Base-by-base conservation (phyloP, 1,140 invertebrate species). In the Zaprionus inermis region DNA sequence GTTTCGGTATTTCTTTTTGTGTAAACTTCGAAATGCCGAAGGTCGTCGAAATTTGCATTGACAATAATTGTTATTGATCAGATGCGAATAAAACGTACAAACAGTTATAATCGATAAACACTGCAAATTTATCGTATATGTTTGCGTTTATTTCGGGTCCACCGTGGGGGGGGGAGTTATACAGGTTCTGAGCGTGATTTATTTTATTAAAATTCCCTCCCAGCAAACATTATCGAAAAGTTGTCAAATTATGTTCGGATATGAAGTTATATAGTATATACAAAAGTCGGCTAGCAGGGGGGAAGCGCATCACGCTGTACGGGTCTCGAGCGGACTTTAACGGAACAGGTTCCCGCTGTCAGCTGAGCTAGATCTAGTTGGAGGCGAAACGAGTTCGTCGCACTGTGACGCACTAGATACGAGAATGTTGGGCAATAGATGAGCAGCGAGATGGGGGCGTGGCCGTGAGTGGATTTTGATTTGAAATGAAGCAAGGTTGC, bases 401-500 rank as follows among this genome's bases (percentile, higher is more conserved):
- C 12, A 61, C 44, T 49, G 46, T 61, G 59, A 55, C 56, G 49
- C 63, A 38, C 22, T n/a, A n/a, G 24, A 44, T 14, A 20, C 20
- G 30, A 72, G 70, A 72, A 72, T 72, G n/a, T 69, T 57, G 46
- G 51, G 56, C 65, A 69, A 73, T 73, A 51, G 65, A 32, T 69
- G 14, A n/a, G 20, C 69, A 41, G n/a, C n/a, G 57, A 14, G 22
- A 5, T 18, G 12, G 34, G 52, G 44, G 69, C 38, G 38, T 44
- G 38, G 38, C 36, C 6, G 12, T 2, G 36, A 14, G 36, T 5
- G 12, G 54, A 72, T 66, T 36, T 67, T n/a, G n/a, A n/a, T n/a
- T n/a, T n/a, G n/a, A n/a, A n/a, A 67, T 76, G 24, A 83, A 65
- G 58, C 80, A 83, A 79, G 80, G 79, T 70, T n/a, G n/a, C n/a